Evolutionary conservation across 2,888 invertebrate species (phyloP).

Genomic region (Latrodectus hesperus): DNA sequence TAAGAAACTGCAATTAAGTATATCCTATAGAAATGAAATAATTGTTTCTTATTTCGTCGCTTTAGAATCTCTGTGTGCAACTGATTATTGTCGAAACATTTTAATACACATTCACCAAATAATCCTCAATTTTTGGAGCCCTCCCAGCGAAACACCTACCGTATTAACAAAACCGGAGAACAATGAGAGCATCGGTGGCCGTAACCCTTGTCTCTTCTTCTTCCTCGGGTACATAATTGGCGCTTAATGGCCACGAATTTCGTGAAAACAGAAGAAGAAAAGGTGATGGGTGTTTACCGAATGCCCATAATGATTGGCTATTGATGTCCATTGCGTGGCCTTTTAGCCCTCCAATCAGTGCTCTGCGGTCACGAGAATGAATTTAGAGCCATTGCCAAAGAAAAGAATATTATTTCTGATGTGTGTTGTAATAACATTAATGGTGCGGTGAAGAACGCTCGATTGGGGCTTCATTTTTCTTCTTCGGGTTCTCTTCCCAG

Average conservation of each 20-base stretch:
- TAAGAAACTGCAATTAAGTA: too few relatives aligned
- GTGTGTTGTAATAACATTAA: slow-evolving; percentile 51
- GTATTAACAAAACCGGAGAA: slow-evolving; percentile 30
- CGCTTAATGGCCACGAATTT: slow-evolving; percentile 57
- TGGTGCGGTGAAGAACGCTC: slow-evolving; percentile 24
- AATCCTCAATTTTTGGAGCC: not conserved
- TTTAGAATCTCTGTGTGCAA: too few relatives aligned
- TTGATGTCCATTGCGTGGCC: slow-evolving; percentile 50
- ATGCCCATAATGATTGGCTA: slow-evolving; percentile 58
- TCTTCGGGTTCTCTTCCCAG: not conserved
- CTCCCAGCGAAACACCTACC: slow-evolving; percentile 6
- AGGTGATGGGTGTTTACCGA: slow-evolving; percentile 27
- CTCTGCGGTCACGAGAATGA: slow-evolving; percentile 50
- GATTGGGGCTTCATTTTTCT: slow-evolving; percentile 14
- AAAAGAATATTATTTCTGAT: slow-evolving; percentile 66
- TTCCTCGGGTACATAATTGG: slow-evolving; percentile 42
- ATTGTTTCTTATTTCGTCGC: too few relatives aligned
- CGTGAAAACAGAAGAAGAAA: slow-evolving; percentile 35
- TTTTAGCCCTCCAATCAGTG: slow-evolving; percentile 45
- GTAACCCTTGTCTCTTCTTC: slow-evolving; percentile 23
- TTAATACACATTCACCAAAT: not conserved
- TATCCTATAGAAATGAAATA: too few relatives aligned
- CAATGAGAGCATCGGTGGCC: slow-evolving; percentile 39
- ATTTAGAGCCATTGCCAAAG: slow-evolving; percentile 39
- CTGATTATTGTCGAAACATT: not conserved